Evolutionary conservation across 2,113 vertebrate species (phyloP).

Genomic region (Phrynosoma platyrhinos): DNA sequence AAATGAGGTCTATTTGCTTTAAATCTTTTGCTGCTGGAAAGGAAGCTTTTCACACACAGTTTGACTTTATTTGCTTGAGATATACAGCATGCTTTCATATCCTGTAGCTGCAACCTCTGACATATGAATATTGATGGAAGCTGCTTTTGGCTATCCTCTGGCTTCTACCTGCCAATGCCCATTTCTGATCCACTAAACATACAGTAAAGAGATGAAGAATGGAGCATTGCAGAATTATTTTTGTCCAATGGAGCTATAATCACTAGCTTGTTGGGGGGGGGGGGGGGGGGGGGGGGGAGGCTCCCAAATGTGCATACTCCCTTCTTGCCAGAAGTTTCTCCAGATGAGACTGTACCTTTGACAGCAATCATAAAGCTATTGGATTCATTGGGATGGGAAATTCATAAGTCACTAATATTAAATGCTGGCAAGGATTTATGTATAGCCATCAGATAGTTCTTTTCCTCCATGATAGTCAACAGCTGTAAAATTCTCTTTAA

Average conservation of each 20-base stretch:
- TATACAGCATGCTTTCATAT: conserved; percentile 24
- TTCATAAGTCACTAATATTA: conserved; percentile 20
- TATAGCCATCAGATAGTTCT: not conserved
- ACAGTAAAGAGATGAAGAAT: not conserved
- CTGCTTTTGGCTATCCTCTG: conserved; percentile 30
- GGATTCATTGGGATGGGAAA: conserved; percentile 7
- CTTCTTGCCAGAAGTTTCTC: conserved; percentile 4
- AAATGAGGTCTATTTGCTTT: conserved; percentile 18
- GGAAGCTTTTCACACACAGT: not conserved
- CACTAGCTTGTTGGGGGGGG: not conserved
- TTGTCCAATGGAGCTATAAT: not conserved
- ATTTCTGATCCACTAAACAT: conserved; percentile 37
- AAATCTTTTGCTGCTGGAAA: conserved; percentile 20
- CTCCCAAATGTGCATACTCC: conserved; percentile 36
- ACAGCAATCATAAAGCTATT: conserved; percentile 44
- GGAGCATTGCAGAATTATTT: conserved; percentile 18
- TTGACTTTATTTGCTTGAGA: not conserved
- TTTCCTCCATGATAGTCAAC: not conserved
- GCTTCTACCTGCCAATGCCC: conserved; percentile 22
- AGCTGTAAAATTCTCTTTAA: conserved; percentile 25
- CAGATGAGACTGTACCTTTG: conserved; percentile 42
- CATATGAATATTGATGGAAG: conserved; percentile 23
- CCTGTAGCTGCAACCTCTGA: conserved; percentile 3
- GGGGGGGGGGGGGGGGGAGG: not conserved
- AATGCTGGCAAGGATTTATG: conserved; percentile 11